Conservation (phyloP, 1,140 invertebrate genomes). For the Drusus annulatus region DNA sequence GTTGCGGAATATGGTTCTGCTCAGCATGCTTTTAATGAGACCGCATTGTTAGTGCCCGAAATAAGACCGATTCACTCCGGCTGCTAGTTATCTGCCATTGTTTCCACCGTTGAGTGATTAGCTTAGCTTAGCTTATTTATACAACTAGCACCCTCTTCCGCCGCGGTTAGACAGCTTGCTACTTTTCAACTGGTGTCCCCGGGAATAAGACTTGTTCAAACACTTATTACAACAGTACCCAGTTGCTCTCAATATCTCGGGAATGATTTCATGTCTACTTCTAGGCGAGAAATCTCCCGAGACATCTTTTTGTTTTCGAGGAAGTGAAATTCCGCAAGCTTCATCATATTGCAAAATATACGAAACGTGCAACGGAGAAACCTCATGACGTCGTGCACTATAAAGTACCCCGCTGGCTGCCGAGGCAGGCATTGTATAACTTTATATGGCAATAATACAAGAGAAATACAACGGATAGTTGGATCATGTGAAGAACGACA, state of each 20-base stretch:
- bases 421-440: constrained; percentile 7
- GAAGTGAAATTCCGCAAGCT: not conserved
- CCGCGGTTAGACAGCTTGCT: not conserved
- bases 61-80: constrained; percentile 18
- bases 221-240: not conserved
- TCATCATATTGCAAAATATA: constrained; percentile 12
- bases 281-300: too few relatives aligned
- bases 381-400: constrained; percentile 14
- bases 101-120: constrained; percentile 10
- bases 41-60: constrained; percentile 21
- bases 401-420: constrained; percentile 24
- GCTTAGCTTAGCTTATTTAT: constrained; percentile 26
- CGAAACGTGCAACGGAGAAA: not conserved
- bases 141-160: constrained; percentile 3
- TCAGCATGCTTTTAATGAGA: constrained; percentile 32
- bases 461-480: constrained; percentile 17
- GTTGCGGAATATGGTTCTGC: constrained; percentile 9
- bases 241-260: too few relatives aligned
- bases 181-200: not conserved
- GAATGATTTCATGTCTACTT: too few relatives aligned
- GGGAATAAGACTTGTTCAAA: not conserved
- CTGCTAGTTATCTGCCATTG: constrained; percentile 25
- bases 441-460: constrained; percentile 21
- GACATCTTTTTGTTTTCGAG: too few relatives aligned
- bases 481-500: constrained; percentile 5